Conservation (phyloP, 2,888 invertebrate genomes). For the Dusona sp. region DNA sequence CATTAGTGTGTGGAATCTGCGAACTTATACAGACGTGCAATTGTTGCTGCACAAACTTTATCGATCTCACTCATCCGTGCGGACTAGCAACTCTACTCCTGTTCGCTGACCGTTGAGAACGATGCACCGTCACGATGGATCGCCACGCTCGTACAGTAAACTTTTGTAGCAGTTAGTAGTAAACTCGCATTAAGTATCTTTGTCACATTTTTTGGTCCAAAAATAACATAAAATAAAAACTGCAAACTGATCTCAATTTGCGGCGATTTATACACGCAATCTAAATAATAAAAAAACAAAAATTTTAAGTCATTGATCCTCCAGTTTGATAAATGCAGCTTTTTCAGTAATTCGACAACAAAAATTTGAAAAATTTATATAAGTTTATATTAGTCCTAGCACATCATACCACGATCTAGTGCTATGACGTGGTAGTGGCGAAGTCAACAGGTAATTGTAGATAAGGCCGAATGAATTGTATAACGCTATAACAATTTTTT, state of each 20-base stretch:
- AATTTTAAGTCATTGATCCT: too few relatives aligned
- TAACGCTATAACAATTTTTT: neutral
- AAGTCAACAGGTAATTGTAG: too few relatives aligned
- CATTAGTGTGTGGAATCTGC: neutral
- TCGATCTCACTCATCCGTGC: conserved; percentile 59
- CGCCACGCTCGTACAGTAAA: conserved; percentile 30
- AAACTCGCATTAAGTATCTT: neutral
- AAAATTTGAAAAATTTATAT: neutral
- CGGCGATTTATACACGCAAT: neutral
- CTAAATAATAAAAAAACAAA: neutral
- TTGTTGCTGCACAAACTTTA: conserved; percentile 51
- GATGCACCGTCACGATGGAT: conserved; percentile 46
- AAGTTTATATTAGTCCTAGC: too few relatives aligned
- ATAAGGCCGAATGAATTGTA: neutral
- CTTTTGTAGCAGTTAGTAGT: conserved; percentile 6
- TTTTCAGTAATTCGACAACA: neutral
- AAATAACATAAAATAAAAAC: neutral
- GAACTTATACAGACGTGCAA: conserved; percentile 29
- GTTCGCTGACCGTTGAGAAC: conserved; percentile 50
- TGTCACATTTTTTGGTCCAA: neutral
- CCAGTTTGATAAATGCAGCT: neutral
- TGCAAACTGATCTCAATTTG: neutral
- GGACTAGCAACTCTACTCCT: conserved; percentile 28
- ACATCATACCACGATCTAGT: too few relatives aligned
- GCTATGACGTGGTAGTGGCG: too few relatives aligned